phyloP scores from a whole-genome alignment of 53 echinoderm and acorn worm genomes.

The Arbacia lixula region DNA sequence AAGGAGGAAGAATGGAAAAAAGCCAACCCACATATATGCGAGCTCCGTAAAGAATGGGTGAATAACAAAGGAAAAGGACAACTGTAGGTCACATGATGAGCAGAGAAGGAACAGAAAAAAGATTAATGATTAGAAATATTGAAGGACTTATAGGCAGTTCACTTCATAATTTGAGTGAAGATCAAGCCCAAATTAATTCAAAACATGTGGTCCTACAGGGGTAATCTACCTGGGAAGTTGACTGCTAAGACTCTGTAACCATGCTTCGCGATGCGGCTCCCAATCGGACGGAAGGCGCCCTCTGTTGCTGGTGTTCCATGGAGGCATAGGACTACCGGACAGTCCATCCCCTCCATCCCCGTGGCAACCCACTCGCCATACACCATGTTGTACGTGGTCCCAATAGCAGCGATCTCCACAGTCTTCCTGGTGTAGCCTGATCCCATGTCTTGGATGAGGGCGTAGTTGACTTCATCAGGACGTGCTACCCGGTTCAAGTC shows the following conservation, averaged over 20 bases:
- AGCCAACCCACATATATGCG: background rate
- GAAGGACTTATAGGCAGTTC: too few species aligned
- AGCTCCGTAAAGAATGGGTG: background rate
- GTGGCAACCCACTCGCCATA: conserved; percentile 43
- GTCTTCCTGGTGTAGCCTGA: background rate
- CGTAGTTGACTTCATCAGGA: conserved; percentile 40
- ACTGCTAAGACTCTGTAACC: conserved; percentile 27
- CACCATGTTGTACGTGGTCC: conserved; percentile 42
- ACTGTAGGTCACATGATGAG: too few species aligned
- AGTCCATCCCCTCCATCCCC: background rate
- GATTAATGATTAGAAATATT: too few species aligned
- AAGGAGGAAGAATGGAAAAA: too few species aligned
- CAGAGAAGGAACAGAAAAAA: too few species aligned
- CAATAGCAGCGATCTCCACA: conserved; percentile 17
- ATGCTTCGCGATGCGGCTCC: background rate
- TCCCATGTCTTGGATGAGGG: conserved; percentile 32
- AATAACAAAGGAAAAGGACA: background rate
- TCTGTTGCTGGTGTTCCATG: conserved; percentile 55
- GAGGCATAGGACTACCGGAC: conserved; percentile 36
- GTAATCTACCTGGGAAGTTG: conserved; percentile 54
- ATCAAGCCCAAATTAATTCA: too few species aligned
- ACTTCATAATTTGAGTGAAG: too few species aligned
- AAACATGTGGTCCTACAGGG: too few species aligned
- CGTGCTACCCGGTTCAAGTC: conserved; percentile 1
- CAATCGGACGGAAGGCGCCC: conserved; percentile 29